Evolutionary conservation across 2,888 invertebrate genomes (phyloP), one percentile per base, ranked within the genome.

Genomic region (Rotaria socialis): DNA sequence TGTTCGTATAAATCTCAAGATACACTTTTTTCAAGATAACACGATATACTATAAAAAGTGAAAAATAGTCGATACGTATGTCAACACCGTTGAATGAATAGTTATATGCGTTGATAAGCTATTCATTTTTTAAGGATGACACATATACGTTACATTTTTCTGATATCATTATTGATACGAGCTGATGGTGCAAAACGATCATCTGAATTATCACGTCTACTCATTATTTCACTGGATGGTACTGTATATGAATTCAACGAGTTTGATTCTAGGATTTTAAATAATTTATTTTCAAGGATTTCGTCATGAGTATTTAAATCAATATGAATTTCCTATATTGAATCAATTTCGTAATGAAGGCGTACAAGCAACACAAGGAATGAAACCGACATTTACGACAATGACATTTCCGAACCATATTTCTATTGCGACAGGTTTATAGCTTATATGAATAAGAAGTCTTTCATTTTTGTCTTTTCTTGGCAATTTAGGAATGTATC

Each of bases 151-250:
- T 27, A 2, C 19, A 27, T 22, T 27, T 67, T 67, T 67, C 11
- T 43, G 5, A 3, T 67, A 7, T 35, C n/a, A 0, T 16, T 27
- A 16, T n/a, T 67, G 27, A 35, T 2, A 67, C 14, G 6, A 2
- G 35, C 4, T 16, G 14, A 35, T 67, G 22, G 43, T 24, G 11
- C 75, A 7, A 74, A 27, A 27, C 3, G 41, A 74, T 16, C 6
- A 19, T 7, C 75, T 6, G n/a, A 47, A 6, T 43, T 4, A 14
- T 7, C 41, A 24, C 75, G 75, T 43, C 43, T 75, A 11, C 47
- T 75, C 10, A 43, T 75, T 24, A 75, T 75, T 24, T 75, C 75
- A 75, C 75, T 75, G 24, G 75, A 75, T n/a, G 75, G 75, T 75
- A 75, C 0, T 22, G 3, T 1, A 43, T 43, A 75, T 14, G 22